phyloP scores from a whole-genome alignment of 2,888 invertebrate species.

The Timema podura region DNA sequence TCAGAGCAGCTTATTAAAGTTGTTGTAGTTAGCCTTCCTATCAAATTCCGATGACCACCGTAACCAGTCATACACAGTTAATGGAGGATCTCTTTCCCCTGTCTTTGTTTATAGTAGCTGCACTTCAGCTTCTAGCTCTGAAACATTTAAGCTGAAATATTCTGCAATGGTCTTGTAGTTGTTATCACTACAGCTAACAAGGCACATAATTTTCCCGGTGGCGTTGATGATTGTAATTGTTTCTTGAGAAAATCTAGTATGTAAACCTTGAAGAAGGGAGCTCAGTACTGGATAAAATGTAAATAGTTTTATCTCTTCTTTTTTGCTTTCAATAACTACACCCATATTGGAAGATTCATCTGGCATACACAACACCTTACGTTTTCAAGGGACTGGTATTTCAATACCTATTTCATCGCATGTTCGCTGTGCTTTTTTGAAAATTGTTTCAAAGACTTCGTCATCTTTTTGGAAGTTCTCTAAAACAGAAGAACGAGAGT shows the following conservation, averaged over 20 bases:
- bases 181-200: background rate
- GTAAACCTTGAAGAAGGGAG: constrained; percentile 10
- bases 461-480: background rate
- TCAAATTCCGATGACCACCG: background rate
- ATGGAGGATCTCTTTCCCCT: background rate
- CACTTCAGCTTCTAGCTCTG: constrained; percentile 2
- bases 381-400: background rate
- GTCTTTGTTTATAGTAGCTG: background rate
- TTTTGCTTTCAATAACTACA: background rate
- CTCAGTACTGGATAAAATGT: constrained; percentile 9
- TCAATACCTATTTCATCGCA: background rate
- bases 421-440: background rate
- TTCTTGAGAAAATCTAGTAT: constrained; percentile 5
- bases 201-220: background rate
- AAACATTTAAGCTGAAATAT: background rate
- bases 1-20: constrained; percentile 6
- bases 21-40: background rate
- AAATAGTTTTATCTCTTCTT: background rate
- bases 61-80: constrained; percentile 1
- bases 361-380: background rate
- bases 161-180: background rate
- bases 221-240: background rate
- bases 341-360: background rate
- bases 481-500: background rate
- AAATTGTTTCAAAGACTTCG: background rate